A percentile compares a stretch with the other conserved stretches of the same genome.
Conservation (phyloP, 2,888 invertebrate species). For the Neria commutata region DNA sequence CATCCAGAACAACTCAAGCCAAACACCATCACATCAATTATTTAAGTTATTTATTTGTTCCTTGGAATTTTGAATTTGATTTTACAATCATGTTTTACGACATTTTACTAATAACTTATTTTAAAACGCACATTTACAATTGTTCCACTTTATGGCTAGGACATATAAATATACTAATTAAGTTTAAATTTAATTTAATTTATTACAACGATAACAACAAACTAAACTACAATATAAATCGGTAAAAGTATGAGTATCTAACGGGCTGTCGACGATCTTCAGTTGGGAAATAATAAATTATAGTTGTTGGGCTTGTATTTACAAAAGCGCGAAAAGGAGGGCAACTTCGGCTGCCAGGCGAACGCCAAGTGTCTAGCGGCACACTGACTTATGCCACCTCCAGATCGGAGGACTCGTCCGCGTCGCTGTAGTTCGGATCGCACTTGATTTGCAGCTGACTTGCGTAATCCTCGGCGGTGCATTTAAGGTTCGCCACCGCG, state of each 20-base stretch:
- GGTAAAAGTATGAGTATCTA: neutral
- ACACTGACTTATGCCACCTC: slow-evolving; percentile 73
- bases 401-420: slow-evolving; percentile 78
- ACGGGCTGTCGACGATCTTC: too few species aligned
- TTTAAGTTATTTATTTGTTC: too few species aligned
- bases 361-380: neutral
- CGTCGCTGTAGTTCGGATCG: slow-evolving; percentile 66
- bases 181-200: neutral
- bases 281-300: neutral
- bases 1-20: too few species aligned
- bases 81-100: neutral
- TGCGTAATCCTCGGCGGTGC: slow-evolving; percentile 55
- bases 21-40: too few species aligned
- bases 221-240: neutral
- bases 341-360: too few species aligned
- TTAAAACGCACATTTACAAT: neutral
- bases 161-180: neutral
- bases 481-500: slow-evolving; percentile 44
- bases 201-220: neutral
- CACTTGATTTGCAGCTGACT: slow-evolving; percentile 56
- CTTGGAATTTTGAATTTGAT: neutral
- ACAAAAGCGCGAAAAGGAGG: too few species aligned
- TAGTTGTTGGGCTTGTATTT: too few species aligned
- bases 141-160: neutral
- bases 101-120: neutral